Evolutionary conservation across 53 echinoderm and acorn worm species (phyloP), one percentile per base, ranked within the genome.

Genomic region (Echinometra lucunter): DNA sequence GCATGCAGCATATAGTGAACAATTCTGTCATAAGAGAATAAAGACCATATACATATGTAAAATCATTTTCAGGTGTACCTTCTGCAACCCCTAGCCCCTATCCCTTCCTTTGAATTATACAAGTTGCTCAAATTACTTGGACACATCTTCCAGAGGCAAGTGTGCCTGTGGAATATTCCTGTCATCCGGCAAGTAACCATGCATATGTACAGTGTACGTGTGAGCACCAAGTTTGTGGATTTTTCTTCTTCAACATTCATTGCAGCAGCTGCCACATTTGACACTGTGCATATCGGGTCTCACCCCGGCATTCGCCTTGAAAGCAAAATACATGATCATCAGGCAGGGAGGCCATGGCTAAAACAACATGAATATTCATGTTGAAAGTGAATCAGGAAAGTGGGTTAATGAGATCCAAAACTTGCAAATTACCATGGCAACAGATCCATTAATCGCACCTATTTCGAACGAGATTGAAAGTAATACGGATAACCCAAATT

Each of bases 401-500:
- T 92, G 92, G 92, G 92, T 78, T 92, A 92, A 92, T 92, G 92
- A 78, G 92, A 74, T 78, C 57, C 55, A 56, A 92, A 92, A 92
- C 92, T 92, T 32, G 80, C 40, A 78, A 75, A 53, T 75, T 78
- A 37, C 92, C 92, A 92, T 92, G 92, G 92, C 92, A 78, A 92
- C 78, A 23, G 74, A 92, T 30, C 92, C 57, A 47, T 75, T 92
- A 92, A 92, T 92, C 92, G 60, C 78, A 92, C 92, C 69, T 75
- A 55, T 78, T 92, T 92, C 42, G 78, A 45, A 35, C 55, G 92
- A 74, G 78, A 75, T 92, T 74, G 91, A 67, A 66, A 66, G 91
- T 91, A 91, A 91, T 69, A 91, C 70, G 69, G 91, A 91, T 91
- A 91, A 91, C 91, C 91, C 69, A 91, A 91, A 91, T 91, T 66